Percentiles rank a stretch among this genome's conserved stretches.
These are phyloP conservation scores for Diabrotica undecimpunctata DNA, from an alignment of 1,140 invertebrate genomes.

Conservation along the genomic window DNA sequence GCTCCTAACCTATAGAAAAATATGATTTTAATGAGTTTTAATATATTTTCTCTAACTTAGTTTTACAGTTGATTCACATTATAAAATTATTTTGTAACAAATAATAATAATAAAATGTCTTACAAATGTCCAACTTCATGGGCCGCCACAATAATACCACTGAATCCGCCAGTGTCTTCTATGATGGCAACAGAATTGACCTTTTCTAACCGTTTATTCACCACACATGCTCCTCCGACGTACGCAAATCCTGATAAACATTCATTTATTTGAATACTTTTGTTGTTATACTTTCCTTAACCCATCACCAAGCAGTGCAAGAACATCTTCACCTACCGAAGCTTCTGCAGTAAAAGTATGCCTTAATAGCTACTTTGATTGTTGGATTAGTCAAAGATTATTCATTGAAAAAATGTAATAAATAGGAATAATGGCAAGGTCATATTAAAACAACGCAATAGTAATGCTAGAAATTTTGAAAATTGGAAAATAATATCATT, in stretches of 20 bases:
- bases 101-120: constrained; percentile 47
- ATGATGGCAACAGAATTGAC: constrained; percentile 95
- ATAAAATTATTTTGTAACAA: too few relatives aligned
- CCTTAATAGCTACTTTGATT: background rate
- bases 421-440: too few relatives aligned
- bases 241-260: constrained; percentile 82
- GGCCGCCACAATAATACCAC: constrained; percentile 92
- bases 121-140: constrained; percentile 96
- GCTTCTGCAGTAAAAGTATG: constrained; percentile 1
- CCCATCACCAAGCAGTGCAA: constrained; percentile 14
- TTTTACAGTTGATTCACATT: too few relatives aligned
- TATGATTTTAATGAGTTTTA: constrained; percentile 11
- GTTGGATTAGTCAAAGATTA: background rate
- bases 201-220: constrained; percentile 92
- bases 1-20: constrained; percentile 71
- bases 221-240: constrained; percentile 92
- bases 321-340: background rate
- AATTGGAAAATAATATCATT: too few relatives aligned
- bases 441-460: too few relatives aligned
- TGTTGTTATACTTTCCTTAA: background rate
- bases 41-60: too few relatives aligned
- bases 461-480: too few relatives aligned
- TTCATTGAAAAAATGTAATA: too few relatives aligned
- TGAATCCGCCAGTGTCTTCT: constrained; percentile 93
- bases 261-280: constrained; percentile 7